Percentiles rank a stretch among this genome's conserved stretches.
Conservation (phyloP, 2,797 vertebrate species). For the Mormyrops boulengeri region DNA sequence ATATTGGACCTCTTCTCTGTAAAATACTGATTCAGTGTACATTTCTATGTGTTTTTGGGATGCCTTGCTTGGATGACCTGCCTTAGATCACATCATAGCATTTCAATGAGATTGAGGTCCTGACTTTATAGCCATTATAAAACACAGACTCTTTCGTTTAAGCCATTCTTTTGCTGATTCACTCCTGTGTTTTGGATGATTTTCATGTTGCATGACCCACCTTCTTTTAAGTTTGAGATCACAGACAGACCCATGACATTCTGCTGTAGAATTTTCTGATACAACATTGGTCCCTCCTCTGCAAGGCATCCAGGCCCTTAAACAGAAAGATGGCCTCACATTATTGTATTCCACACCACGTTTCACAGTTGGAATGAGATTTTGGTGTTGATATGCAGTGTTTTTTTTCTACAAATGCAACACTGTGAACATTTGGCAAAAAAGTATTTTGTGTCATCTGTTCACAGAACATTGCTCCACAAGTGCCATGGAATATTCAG, state of each 20-base stretch:
- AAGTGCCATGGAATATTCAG: not conserved
- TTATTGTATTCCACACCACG: not conserved
- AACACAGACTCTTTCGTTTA: too few species aligned
- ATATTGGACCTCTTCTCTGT: not conserved
- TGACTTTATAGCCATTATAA: too few species aligned
- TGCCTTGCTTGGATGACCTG: not conserved
- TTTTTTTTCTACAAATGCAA: not conserved
- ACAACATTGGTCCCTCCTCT: not conserved
- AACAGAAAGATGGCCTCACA: not conserved
- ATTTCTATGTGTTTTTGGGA: not conserved
- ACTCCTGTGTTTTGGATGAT: not conserved
- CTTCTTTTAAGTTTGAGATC: not conserved
- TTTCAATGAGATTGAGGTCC: too few species aligned
- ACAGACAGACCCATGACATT: not conserved
- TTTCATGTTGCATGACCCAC: not conserved
- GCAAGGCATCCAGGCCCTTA: not conserved
- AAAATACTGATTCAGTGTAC: not conserved
- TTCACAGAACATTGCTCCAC: not conserved
- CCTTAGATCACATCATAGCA: not conserved
- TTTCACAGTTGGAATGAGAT: not conserved
- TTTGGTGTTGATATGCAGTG: not conserved
- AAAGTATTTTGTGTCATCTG: too few species aligned
- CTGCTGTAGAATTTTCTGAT: not conserved
- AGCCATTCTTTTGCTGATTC: too few species aligned
- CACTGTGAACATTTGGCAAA: not conserved